Conservation (phyloP, 2,888 invertebrate genomes). For the Drosophila mayaguana region DNA sequence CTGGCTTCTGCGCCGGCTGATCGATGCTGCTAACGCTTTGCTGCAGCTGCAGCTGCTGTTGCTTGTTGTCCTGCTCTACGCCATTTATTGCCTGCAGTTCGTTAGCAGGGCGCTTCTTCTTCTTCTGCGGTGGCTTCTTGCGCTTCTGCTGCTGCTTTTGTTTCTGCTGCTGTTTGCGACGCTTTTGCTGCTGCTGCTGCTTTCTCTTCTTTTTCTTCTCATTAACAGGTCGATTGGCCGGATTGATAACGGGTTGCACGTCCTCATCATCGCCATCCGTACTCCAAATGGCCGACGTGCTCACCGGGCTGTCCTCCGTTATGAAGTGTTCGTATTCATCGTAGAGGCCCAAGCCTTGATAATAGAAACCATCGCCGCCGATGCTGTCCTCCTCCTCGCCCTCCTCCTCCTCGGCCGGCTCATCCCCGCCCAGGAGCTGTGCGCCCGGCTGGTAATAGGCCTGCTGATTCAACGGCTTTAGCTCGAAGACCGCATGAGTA, state of each 20-base stretch:
- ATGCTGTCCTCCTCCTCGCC: constrained; percentile 27
- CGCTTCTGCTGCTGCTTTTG: constrained; percentile 1
- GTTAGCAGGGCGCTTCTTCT: constrained; percentile 1
- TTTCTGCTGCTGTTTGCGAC: constrained; percentile 17
- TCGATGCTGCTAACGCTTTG: constrained; percentile 24
- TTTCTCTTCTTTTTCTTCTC: constrained; percentile 40
- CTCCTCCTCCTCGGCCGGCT: constrained; percentile 6
- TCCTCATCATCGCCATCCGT: constrained; percentile 58
- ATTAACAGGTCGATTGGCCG: constrained; percentile 35
- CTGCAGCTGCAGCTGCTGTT: constrained; percentile 8
- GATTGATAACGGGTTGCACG: constrained; percentile 50
- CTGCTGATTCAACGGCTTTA: constrained; percentile 53
- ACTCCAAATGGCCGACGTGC: constrained; percentile 71
- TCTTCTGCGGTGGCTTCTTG: constrained; percentile 8
- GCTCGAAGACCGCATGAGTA: constrained; percentile 80
- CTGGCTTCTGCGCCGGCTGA: neutral
- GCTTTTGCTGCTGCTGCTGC: constrained; percentile 29
- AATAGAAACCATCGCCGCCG: constrained; percentile 43
- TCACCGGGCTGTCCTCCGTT: constrained; percentile 53
- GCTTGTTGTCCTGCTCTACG: constrained; percentile 24
- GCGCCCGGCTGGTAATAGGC: constrained; percentile 37
- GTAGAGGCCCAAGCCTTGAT: constrained; percentile 39
- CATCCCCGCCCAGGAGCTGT: neutral
- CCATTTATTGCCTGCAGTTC: constrained; percentile 7
- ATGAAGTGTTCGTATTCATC: constrained; percentile 52